Conservation (phyloP, 2,113 vertebrate genomes). For the Xenopus laevis region DNA sequence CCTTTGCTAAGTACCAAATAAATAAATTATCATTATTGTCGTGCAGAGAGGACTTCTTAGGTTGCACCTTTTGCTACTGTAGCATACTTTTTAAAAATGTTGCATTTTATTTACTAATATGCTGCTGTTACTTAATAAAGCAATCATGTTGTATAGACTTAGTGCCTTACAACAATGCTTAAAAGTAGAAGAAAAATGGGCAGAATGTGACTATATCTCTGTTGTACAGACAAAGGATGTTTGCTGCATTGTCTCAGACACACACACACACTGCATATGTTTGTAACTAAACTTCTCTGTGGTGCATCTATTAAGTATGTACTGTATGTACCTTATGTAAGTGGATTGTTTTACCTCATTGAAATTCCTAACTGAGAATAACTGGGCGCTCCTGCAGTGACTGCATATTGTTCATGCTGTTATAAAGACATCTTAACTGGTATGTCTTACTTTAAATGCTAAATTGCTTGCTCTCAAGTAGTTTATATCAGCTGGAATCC, state of each 20-base stretch:
- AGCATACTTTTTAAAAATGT: neutral
- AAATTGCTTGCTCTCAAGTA: conserved; percentile 37
- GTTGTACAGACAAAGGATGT: neutral
- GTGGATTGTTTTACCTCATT: conserved; percentile 45
- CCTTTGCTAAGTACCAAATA: neutral
- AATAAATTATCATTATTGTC: neutral
- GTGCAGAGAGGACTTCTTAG: neutral
- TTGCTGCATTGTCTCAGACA: neutral
- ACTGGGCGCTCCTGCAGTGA: conserved; percentile 39
- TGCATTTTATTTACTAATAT: neutral
- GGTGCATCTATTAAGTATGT: conserved; percentile 41
- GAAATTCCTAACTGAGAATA: conserved; percentile 43
- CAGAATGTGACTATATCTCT: neutral
- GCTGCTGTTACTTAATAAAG: neutral
- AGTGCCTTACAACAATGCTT: neutral
- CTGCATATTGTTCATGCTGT: conserved; percentile 44
- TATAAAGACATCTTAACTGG: conserved; percentile 45
- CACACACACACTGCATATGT: neutral
- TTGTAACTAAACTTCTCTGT: conserved; percentile 37
- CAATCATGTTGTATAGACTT: neutral
- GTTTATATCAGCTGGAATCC: conserved; percentile 43
- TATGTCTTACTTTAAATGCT: conserved; percentile 45
- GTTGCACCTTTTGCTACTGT: neutral
- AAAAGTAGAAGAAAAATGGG: neutral
- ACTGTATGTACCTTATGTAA: conserved; percentile 46